phyloP scores from a whole-genome alignment of 2,797 vertebrate species.

The Hipposideros larvatus region DNA sequence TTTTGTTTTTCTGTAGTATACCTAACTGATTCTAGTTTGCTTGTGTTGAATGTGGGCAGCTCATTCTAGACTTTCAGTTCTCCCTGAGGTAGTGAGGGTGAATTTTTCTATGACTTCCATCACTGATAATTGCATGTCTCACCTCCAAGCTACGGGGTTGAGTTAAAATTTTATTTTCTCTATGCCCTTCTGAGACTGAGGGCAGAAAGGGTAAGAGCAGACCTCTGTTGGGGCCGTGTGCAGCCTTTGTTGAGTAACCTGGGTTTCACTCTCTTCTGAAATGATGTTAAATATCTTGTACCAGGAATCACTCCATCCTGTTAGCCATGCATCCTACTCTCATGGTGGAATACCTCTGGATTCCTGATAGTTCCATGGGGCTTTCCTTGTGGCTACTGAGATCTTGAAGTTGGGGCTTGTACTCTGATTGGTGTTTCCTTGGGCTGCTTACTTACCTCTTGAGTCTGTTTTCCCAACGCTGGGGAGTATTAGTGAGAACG shows the following conservation, averaged over 20 bases:
- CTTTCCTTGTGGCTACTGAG: not conserved
- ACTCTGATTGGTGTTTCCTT: not conserved
- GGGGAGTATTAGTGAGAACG: not conserved
- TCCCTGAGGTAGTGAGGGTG: not conserved
- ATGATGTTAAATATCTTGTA: not conserved
- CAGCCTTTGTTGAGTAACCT: not conserved
- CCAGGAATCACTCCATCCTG: not conserved
- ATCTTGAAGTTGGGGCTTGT: not conserved
- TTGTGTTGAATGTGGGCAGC: not conserved
- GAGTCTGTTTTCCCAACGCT: not conserved
- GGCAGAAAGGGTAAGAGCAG: not conserved
- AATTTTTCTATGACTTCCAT: not conserved
- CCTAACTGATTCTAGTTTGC: not conserved
- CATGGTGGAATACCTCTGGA: not conserved
- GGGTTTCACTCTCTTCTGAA: conserved; percentile 11
- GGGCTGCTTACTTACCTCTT: not conserved
- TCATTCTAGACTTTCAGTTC: not conserved
- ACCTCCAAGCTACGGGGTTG: not conserved
- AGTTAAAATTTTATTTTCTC: not conserved
- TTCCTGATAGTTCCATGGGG: not conserved
- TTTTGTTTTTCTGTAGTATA: not conserved
- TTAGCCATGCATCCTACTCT: not conserved
- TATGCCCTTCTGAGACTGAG: not conserved
- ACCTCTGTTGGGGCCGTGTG: not conserved
- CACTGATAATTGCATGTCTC: not conserved